phyloP scores from a whole-genome alignment of 1,140 invertebrate species.

The Drosophila grimshawi region DNA sequence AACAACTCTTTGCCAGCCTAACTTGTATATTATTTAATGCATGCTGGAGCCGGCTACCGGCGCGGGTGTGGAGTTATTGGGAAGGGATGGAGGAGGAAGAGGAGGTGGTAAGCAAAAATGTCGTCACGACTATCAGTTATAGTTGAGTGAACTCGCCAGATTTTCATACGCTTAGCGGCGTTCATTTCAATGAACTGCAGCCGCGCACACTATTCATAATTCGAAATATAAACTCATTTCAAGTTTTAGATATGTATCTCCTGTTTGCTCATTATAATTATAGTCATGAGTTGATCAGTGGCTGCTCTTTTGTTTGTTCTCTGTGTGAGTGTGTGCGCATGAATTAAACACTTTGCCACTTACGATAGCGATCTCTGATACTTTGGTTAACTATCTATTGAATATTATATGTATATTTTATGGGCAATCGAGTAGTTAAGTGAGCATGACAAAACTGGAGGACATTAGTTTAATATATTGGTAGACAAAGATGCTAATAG shows the following conservation, averaged over 20 bases:
- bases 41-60: background rate
- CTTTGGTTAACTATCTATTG: background rate
- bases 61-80: background rate
- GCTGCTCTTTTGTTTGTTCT: too few species aligned
- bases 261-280: background rate
- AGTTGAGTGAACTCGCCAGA: constrained; percentile 28
- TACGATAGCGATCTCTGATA: background rate
- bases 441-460: background rate
- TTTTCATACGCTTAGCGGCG: background rate
- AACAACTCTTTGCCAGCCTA: constrained; percentile 23
- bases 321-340: background rate
- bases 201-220: background rate
- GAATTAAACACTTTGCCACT: constrained; percentile 10
- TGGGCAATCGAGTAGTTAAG: constrained; percentile 1
- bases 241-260: constrained; percentile 4
- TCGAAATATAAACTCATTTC: background rate
- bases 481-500: background rate
- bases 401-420: background rate
- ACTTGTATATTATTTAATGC: constrained; percentile 4
- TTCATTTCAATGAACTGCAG: constrained; percentile 24
- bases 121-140: constrained; percentile 27
- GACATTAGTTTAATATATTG: background rate
- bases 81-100: background rate
- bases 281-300: background rate
- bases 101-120: constrained; percentile 10